These are phyloP conservation scores for Erannis defoliaria DNA, from an alignment of 2,888 invertebrate species.

Conservation along the genomic window DNA sequence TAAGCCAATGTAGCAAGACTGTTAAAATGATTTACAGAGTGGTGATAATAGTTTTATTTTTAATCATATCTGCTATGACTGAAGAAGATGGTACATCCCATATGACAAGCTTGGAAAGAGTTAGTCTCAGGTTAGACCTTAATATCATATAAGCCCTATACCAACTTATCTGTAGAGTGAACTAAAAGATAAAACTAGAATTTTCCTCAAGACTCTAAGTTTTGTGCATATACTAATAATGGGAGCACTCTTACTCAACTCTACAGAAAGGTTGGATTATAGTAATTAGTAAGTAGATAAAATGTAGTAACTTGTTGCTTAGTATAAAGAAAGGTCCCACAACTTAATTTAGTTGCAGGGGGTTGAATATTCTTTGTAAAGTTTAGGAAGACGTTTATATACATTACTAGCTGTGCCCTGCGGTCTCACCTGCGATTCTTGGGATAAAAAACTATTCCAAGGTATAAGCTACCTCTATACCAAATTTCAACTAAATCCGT, in stretches of 20 bases:
- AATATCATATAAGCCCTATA: neutral
- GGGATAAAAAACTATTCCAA: too few species aligned
- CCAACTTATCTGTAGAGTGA: neutral
- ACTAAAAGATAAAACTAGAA: neutral
- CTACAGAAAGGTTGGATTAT: neutral
- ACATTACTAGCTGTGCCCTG: too few species aligned
- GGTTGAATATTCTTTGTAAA: too few species aligned
- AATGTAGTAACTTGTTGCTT: too few species aligned
- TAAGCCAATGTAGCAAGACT: neutral
- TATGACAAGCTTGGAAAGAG: slow-evolving; percentile 89
- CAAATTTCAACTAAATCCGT: too few species aligned
- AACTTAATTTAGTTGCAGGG: too few species aligned
- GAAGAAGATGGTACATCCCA: slow-evolving; percentile 70
- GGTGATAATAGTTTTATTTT: slow-evolving; percentile 75
- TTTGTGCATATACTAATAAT: neutral
- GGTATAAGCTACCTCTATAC: too few species aligned
- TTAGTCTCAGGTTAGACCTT: slow-evolving; percentile 86
- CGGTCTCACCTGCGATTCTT: too few species aligned
- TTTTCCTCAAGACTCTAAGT: neutral
- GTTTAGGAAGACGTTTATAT: too few species aligned
- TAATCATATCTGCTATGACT: slow-evolving; percentile 74
- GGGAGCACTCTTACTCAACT: neutral
- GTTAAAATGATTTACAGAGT: slow-evolving; percentile 73
- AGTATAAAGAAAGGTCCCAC: too few species aligned
- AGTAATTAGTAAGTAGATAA: too few species aligned